Evolutionary conservation across 1,140 invertebrate genomes (phyloP).

Genomic region (Ectropis grisescens): DNA sequence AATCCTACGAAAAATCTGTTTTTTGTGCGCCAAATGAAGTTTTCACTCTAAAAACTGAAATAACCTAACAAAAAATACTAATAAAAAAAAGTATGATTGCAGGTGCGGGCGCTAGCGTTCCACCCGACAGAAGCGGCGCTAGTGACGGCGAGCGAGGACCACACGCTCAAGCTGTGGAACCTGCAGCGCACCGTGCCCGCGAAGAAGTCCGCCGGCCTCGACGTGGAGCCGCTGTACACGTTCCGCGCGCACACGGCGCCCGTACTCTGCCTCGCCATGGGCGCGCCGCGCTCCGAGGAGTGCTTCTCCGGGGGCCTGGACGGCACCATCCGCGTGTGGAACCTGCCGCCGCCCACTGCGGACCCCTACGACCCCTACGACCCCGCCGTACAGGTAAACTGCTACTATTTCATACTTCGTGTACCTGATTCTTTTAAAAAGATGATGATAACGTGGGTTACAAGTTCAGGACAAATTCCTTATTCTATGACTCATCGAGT

Average conservation of each 20-base stretch:
- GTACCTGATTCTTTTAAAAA: no score
- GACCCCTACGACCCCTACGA: conserved; percentile 99
- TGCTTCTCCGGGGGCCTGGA: conserved; percentile 96
- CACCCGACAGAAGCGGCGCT: conserved; percentile 97
- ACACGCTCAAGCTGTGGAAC: conserved; percentile 99
- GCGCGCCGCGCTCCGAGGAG: conserved; percentile 90
- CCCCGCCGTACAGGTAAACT: conserved; percentile 84
- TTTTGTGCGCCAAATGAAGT: no score
- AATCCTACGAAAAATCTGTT: no score
- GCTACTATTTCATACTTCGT: not conserved
- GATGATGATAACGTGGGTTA: no score
- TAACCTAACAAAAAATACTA: no score
- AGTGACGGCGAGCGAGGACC: conserved; percentile 98
- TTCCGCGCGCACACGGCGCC: conserved; percentile 95
- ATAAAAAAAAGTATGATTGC: no score
- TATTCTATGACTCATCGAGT: not conserved
- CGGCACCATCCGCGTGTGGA: conserved; percentile 96
- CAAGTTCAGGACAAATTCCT: not conserved
- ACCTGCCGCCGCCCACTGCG: conserved; percentile 94
- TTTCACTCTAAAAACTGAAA: no score
- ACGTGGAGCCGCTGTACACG: conserved; percentile 98
- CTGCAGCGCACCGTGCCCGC: conserved; percentile 96
- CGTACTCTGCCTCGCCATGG: conserved; percentile 95
- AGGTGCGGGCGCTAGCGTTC: conserved; percentile 93
- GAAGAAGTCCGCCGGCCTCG: conserved; percentile 96